A percentile compares a stretch with the other conserved stretches of the same genome.
phyloP scores from a whole-genome alignment of 2,113 vertebrate genomes.

The Hylia prasina region DNA sequence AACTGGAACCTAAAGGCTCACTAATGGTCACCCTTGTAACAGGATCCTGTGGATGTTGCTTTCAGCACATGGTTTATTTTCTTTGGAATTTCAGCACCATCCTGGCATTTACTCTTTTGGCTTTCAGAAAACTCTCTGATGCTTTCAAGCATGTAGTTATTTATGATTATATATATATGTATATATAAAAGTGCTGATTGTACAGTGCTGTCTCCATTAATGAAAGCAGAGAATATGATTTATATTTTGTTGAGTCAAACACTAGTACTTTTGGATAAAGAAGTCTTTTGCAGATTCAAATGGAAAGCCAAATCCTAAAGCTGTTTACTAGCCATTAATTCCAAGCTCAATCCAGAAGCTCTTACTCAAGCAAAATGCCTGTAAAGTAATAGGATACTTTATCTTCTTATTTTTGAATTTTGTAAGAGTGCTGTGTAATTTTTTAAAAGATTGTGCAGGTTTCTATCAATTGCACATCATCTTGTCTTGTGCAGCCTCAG shows the following conservation, averaged over 20 bases:
- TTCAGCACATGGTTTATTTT: not conserved
- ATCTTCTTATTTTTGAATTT: not conserved
- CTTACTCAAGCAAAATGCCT: not conserved
- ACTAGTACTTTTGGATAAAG: not conserved
- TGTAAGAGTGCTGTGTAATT: not conserved
- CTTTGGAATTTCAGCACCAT: not conserved
- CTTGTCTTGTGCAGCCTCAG: not conserved
- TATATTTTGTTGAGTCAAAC: not conserved
- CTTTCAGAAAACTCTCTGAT: not conserved
- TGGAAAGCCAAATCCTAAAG: not conserved
- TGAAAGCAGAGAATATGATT: not conserved
- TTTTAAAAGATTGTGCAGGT: not conserved
- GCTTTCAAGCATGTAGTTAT: not conserved
- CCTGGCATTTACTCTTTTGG: not conserved
- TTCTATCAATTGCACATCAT: not conserved
- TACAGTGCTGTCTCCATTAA: not conserved
- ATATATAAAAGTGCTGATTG: not conserved
- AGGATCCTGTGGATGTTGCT: accelerated
- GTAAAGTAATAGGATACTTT: not conserved
- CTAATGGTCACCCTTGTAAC: not conserved
- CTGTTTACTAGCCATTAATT: not conserved
- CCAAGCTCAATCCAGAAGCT: not conserved
- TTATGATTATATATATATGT: not conserved
- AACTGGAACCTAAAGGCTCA: not conserved
- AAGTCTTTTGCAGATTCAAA: not conserved